Conservation (phyloP, 1,140 invertebrate species). For the Tetramorium alpestre region DNA sequence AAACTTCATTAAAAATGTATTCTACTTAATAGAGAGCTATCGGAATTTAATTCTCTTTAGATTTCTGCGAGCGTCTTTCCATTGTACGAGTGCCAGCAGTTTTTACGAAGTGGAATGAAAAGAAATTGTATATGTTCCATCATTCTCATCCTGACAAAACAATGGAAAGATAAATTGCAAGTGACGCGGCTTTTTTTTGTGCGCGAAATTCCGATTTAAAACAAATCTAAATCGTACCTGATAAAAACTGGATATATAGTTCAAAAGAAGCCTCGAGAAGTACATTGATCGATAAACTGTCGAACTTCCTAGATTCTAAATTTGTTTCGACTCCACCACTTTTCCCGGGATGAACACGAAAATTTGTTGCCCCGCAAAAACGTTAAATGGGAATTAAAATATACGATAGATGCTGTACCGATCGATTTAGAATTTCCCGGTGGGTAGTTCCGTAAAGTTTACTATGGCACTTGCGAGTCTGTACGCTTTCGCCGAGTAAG, state of each 20-base stretch:
- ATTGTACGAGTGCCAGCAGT: background rate
- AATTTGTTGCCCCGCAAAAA: conserved; percentile 39
- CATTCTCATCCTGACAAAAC: background rate
- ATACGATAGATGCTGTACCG: conserved; percentile 23
- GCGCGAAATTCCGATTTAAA: background rate
- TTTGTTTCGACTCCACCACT: conserved; percentile 25
- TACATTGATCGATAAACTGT: conserved; percentile 16
- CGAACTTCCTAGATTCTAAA: conserved; percentile 21
- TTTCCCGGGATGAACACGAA: background rate
- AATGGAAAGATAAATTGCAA: background rate
- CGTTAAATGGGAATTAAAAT: conserved; percentile 55
- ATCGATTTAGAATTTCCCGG: conserved; percentile 30
- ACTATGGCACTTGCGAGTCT: background rate
- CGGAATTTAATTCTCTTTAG: background rate
- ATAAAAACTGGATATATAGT: conserved; percentile 21
- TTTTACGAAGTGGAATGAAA: conserved; percentile 2
- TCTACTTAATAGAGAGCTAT: background rate
- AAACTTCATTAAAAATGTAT: background rate
- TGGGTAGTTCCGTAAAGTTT: conserved; percentile 24
- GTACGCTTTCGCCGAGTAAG: conserved; percentile 16
- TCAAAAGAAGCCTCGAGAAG: background rate
- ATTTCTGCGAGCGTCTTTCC: background rate
- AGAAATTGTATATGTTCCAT: background rate
- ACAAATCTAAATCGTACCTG: conserved; percentile 9
- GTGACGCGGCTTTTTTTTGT: background rate